Base-by-base conservation (phyloP, 2,888 invertebrate species). In the Rhabditophanes sp. region DNA sequence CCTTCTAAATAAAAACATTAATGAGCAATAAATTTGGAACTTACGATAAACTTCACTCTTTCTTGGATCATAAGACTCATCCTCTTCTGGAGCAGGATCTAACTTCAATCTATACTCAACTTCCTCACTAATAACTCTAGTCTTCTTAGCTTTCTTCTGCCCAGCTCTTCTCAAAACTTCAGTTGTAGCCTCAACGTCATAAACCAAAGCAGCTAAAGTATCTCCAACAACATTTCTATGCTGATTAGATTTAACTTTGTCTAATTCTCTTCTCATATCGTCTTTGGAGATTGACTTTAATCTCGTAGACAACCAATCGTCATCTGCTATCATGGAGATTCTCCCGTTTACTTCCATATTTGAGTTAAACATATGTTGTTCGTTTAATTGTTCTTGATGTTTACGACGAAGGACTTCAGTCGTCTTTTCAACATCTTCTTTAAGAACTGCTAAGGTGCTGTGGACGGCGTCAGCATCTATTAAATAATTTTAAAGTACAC, bases 141-240 rank as follows among this genome's bases (percentile, higher is more conserved):
- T 5, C 14, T 19, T 7, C 12, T 28, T 9, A 14, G 8, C 15
- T 27, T 50, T 51, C 40, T 51, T 51, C 16, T 37, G 37, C 32
- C 47, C 46, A 5, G 49, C 46, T 8, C 45, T 24, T 8, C 50
- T 36, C 22, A 52, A 30, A 3, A 62, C 57, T 39, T 63, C 61
- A 4, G 63, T 56, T 5, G 63, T 64, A 4, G 63, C 63, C 31
- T 61, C 61, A 9, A 64, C 61, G 33, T 63, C 62, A 30, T 56
- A 59, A n/a, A 60, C 63, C 16, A 64, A 40, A 3, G 63, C 63
- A 1, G 63, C 59, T 23, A 63, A 41, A 3, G 63, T 62, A 39
- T 63, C 63, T 4, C 49, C 50, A 2, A 61, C 60, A 2, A 55
- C 62, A 34, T 62, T 48, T 34, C 17, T 16, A 50, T 57, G 37